Conservation (phyloP, 2,797 vertebrate genomes). For the Anguilla megastoma region DNA sequence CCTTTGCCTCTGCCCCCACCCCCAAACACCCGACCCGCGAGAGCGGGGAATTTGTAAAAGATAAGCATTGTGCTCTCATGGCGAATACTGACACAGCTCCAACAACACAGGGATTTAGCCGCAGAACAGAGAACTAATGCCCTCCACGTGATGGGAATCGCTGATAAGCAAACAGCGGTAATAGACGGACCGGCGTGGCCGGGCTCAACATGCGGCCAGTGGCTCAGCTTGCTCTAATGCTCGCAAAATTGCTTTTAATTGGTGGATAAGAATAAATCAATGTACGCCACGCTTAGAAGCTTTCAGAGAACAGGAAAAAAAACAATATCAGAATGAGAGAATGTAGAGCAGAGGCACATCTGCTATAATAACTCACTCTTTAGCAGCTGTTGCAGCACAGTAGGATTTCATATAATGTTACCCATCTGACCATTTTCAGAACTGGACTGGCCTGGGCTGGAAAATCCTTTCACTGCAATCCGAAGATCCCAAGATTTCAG, state of each 20-base stretch:
- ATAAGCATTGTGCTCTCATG: constrained; percentile 64
- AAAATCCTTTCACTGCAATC: background rate
- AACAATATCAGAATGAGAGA: constrained; percentile 19
- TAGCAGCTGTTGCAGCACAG: background rate
- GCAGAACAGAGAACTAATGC: constrained; percentile 61
- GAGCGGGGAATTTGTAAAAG: constrained; percentile 54
- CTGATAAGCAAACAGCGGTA: constrained; percentile 49
- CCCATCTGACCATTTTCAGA: background rate
- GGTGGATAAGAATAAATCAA: constrained; percentile 65
- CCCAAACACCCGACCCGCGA: constrained; percentile 45
- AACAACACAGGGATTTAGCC: constrained; percentile 66
- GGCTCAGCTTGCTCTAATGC: constrained; percentile 61
- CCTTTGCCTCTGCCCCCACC: background rate
- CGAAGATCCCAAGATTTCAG: background rate
- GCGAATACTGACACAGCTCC: constrained; percentile 63
- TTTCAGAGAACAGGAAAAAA: constrained; percentile 35
- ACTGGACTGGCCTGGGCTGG: background rate
- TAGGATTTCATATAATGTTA: background rate
- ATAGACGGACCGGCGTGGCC: constrained; percentile 56
- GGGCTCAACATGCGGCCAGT: constrained; percentile 36
- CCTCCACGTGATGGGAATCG: constrained; percentile 33
- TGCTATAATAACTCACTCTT: constrained; percentile 14
- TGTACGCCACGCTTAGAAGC: constrained; percentile 59
- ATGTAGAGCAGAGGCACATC: constrained; percentile 34
- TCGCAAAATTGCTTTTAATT: constrained; percentile 71